phyloP scores from a whole-genome alignment of 2,113 vertebrate genomes.

The Ctenodactylus gundi region DNA sequence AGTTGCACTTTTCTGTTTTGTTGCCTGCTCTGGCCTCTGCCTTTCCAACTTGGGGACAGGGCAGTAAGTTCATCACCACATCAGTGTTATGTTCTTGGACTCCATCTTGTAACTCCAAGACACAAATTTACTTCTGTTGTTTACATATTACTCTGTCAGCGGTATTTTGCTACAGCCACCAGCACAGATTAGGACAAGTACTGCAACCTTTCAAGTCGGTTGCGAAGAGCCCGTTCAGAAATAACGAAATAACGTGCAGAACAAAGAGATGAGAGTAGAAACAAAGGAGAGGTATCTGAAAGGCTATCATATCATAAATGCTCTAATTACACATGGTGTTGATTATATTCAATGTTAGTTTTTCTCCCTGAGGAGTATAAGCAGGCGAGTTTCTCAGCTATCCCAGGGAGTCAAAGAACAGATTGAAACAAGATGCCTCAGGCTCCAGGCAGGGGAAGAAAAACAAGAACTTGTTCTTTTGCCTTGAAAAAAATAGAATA shows the following conservation, averaged over 20 bases:
- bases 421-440: constrained; percentile 56
- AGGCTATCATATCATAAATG: background rate
- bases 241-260: background rate
- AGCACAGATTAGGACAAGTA: background rate
- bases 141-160: background rate
- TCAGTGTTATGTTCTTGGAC: background rate
- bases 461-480: constrained; percentile 48
- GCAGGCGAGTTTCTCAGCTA: background rate
- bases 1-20: background rate
- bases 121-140: background rate
- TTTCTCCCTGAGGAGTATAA: background rate
- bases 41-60: background rate
- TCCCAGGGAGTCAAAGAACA: constrained; percentile 16
- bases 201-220: background rate
- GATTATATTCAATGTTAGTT: constrained; percentile 35
- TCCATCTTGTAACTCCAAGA: too few relatives aligned
- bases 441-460: constrained; percentile 39
- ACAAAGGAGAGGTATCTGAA: background rate
- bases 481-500: constrained; percentile 47
- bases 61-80: background rate
- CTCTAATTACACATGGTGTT: background rate
- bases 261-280: background rate
- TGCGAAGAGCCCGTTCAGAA: background rate
- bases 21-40: background rate
- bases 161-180: background rate